A percentile compares a stretch with the other conserved stretches of the same genome.
phyloP scores from a whole-genome alignment of 2,797 vertebrate genomes.

The Scyliorhinus canicula region DNA sequence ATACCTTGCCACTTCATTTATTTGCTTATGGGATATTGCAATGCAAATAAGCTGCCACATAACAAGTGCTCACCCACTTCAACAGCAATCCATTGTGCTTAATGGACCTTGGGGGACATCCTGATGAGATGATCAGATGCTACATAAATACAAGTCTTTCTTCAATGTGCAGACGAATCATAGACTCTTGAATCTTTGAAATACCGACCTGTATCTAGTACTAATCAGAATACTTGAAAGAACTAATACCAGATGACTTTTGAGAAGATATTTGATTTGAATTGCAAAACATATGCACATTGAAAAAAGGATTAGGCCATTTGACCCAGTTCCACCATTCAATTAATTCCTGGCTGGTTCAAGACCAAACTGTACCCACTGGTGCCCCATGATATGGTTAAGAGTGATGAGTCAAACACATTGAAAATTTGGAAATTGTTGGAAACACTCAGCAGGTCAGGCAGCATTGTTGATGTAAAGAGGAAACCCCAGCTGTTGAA shows the following conservation, averaged over 20 bases:
- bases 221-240: neutral
- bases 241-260: neutral
- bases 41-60: neutral
- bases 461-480: neutral
- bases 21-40: neutral
- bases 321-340: neutral
- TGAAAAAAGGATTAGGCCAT: neutral
- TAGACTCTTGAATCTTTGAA: neutral
- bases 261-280: neutral
- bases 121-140: neutral
- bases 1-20: neutral
- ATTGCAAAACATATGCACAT: neutral
- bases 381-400: neutral
- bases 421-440: neutral
- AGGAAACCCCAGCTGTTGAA: neutral
- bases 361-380: neutral
- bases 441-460: neutral
- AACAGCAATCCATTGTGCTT: neutral
- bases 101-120: no score
- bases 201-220: neutral
- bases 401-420: no score
- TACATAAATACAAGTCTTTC: neutral
- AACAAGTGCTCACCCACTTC: neutral
- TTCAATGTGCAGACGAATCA: neutral
- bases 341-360: neutral